Evolutionary conservation across 2,797 vertebrate species (phyloP).

Genomic region (Platalea minor): DNA sequence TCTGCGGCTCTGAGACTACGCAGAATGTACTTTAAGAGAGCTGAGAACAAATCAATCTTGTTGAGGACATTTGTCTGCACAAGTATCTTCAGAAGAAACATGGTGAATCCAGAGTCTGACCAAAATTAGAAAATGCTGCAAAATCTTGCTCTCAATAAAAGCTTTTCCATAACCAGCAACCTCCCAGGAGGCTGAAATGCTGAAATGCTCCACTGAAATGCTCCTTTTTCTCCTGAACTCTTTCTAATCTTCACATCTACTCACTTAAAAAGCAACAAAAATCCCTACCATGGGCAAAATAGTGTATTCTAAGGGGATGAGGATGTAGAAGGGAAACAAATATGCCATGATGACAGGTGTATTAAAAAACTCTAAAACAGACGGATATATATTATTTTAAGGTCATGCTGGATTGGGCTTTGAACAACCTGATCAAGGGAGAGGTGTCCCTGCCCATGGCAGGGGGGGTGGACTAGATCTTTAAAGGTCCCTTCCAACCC

Average conservation of each 20-base stretch:
- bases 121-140: conserved; percentile 20
- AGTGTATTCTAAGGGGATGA: background rate
- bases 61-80: background rate
- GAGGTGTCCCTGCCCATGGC: background rate
- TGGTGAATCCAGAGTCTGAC: background rate
- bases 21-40: background rate
- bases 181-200: background rate
- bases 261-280: background rate
- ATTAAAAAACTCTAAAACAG: background rate
- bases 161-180: background rate
- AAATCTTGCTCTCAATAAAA: conserved; percentile 9
- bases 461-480: background rate
- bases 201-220: background rate
- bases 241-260: background rate
- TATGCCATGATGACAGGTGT: background rate
- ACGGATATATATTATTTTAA: background rate
- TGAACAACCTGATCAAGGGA: background rate
- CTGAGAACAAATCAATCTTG: background rate
- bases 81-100: conserved; percentile 13
- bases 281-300: background rate
- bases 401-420: background rate
- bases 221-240: background rate
- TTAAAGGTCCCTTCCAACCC: background rate
- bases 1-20: background rate
- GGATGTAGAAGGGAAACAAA: background rate